Evolutionary conservation across 2,888 invertebrate genomes (phyloP), one percentile per base, ranked within the genome.

Genomic region (Steinernema carpocapsae): DNA sequence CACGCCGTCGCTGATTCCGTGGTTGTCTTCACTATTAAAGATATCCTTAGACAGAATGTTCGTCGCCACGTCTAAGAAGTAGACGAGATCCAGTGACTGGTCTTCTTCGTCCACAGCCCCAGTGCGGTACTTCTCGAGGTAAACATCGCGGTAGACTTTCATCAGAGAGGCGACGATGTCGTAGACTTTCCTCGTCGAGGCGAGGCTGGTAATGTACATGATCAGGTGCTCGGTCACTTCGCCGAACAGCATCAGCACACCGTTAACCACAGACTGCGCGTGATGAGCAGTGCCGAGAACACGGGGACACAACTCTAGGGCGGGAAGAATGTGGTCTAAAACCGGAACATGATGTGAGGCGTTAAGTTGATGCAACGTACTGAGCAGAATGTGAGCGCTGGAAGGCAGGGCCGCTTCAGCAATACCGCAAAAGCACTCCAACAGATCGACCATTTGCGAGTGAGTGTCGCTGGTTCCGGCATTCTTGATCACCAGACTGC

Each of bases 61-160:
- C 1, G 90, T 90, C 22, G 94, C 89, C 76, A 94, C 89, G 84
- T 94, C 92, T 91, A 94, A 92, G 12, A 94, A 90, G 3, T 93
- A 90, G 72, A 92, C 91, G 79, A 94, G 91, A 86, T 94, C 94
- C 88, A 92, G 91, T 82, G 90, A 92, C 72, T 88, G 86, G 14
- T 64, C 64, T 64, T 64, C 64, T 64, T 64, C 64, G 17, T 64
- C 64, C 2, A 64, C 14, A 1, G 17, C 29, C n/a, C 19, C 37
- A 7, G 73, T 56, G 32, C 43, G 70, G 73, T 74, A 80, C 46
- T 83, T 84, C 86, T 88, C 88, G 71, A 82, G 81, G 79, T 89
- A 89, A 77, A 88, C 88, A 75, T 88, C 88, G 10, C 89, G 87
- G 86, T 93, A 94, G 0, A 91, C 91, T 86, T 92, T 92, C 74